A percentile compares a stretch with the other conserved stretches of the same genome.
Evolutionary conservation across 2,888 invertebrate genomes (phyloP).

Genomic region (Lissocephala sabroskyi): DNA sequence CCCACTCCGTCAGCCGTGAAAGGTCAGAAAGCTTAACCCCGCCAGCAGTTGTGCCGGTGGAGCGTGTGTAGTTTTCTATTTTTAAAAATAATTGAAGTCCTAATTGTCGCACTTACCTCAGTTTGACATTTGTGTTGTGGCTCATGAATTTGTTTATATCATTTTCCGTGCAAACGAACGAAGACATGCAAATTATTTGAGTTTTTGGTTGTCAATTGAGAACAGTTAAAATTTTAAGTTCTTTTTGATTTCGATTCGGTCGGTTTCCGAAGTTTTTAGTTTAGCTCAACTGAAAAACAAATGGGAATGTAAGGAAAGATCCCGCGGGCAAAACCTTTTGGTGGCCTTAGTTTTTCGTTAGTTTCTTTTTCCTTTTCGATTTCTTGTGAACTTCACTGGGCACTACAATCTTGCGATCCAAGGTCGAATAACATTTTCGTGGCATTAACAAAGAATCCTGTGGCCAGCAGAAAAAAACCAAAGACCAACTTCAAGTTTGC

Average conservation of each 20-base stretch:
- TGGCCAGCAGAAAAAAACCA: background rate
- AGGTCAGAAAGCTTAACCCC: conserved; percentile 40
- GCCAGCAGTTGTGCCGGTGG: no score
- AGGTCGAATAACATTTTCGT: no score
- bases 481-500: conserved; percentile 50
- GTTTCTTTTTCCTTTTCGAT: no score
- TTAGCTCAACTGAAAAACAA: no score
- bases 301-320: no score
- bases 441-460: background rate
- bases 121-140: conserved; percentile 59
- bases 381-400: no score
- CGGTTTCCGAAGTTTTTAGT: background rate
- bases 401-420: no score
- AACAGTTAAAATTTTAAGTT: no score
- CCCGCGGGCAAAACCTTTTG: no score
- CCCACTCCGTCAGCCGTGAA: conserved; percentile 21
- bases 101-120: conserved; percentile 48
- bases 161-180: conserved; percentile 58
- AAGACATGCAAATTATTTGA: conserved; percentile 60
- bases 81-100: background rate
- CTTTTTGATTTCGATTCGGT: conserved; percentile 9
- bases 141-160: conserved; percentile 67
- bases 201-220: conserved; percentile 18
- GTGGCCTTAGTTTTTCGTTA: no score
- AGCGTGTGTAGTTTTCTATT: background rate